Conservation (phyloP, 2,888 invertebrate species). For the Trissoscelio sp. region DNA sequence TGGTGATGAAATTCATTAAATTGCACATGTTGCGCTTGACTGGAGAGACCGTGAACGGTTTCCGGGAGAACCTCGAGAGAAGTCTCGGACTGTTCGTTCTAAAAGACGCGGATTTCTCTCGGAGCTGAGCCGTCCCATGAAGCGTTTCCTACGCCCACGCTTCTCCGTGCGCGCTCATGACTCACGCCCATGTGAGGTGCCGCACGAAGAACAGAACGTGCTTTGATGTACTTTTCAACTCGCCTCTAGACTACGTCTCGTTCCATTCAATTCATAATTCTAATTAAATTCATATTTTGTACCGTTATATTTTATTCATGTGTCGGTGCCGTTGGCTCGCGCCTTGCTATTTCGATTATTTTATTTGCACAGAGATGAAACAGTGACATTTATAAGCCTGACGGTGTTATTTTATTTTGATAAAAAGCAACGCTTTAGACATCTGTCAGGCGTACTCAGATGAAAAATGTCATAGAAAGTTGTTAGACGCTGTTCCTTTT, state of each 20-base stretch:
- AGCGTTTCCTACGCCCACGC: constrained; percentile 56
- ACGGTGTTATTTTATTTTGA: background rate
- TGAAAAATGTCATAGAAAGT: constrained; percentile 42
- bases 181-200: constrained; percentile 56
- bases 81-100: constrained; percentile 8
- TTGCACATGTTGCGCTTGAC: constrained; percentile 45
- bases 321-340: constrained; percentile 6
- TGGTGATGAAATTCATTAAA: constrained; percentile 53
- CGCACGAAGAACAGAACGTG: constrained; percentile 36
- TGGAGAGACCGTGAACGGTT: constrained; percentile 51
- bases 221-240: constrained; percentile 49
- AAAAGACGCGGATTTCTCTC: constrained; percentile 58
- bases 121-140: constrained; percentile 15
- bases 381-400: constrained; percentile 21
- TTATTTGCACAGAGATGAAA: constrained; percentile 30
- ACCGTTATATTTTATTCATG: constrained; percentile 52
- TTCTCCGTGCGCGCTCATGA: constrained; percentile 33
- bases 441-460: constrained; percentile 24
- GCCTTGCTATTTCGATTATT: constrained; percentile 22
- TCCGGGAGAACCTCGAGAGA: constrained; percentile 40
- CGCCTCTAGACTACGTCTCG: constrained; percentile 30
- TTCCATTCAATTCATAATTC: constrained; percentile 61
- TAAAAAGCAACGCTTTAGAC: constrained; percentile 36
- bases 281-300: constrained; percentile 57
- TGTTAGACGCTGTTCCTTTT: constrained; percentile 30